Base-by-base conservation (phyloP, 2,888 invertebrate genomes). In the Ephialtes manifestator region DNA sequence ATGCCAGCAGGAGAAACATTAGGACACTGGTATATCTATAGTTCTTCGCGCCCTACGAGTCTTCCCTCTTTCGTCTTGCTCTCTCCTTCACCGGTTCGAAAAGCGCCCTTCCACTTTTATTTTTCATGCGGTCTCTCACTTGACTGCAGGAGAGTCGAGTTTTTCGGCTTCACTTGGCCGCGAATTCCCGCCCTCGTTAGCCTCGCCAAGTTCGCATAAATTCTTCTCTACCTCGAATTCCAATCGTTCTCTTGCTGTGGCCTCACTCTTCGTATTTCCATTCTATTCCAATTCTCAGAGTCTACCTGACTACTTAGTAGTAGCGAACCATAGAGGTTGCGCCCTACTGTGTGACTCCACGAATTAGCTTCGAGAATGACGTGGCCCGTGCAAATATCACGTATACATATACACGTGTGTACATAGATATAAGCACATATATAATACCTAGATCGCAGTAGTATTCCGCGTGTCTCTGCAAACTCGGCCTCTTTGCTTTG, bases 181-280 rank as follows among this genome's bases (percentile, higher is more conserved):
- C 79, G 35, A 55, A 63, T 63, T 74, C 72, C 85, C 79, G 80
- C 85, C 83, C 85, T 87, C 87, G 87, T 87, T 88, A 86, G 87
- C 76, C 85, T 85, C 84, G 48, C 83, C 60, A 78, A 88, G 83
- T 88, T 88, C 87, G 87, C 88, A 88, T 88, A 88, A 88, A 88
- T 88, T 88, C 87, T 83, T 84, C 79, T 78, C 82, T 81, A 65
- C 78, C 76, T 83, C 81, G 74, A 88, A 85, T 88, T 85, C 82
- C 85, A 58, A 82, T 86, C 83, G 70, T 83, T 83, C 68, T 78
- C 71, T 24, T 24, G 24, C 24, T 39, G 71, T 58, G 18, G 53
- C 46, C 51, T 78, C 28, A 15, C 24, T 48, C 71, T 35, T 48
- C 72, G 46, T 67, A 63, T 18, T 63, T 78, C 81, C 72, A 63